Base-by-base conservation (phyloP, 1,140 invertebrate genomes). In the Meteorus sp. region DNA sequence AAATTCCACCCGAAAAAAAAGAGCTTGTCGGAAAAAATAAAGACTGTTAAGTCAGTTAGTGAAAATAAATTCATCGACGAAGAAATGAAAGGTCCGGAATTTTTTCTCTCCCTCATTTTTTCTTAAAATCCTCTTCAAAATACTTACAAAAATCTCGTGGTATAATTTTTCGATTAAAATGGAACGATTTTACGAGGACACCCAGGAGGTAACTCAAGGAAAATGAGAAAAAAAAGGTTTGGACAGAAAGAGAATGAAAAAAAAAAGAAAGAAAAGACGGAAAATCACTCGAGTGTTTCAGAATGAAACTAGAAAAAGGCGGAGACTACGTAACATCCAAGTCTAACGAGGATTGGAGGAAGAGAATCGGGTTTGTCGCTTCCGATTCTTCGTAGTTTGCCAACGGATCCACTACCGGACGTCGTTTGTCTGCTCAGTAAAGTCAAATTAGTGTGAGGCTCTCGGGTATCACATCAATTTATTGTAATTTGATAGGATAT, bases 251-350 rank as follows among this genome's bases (percentile, higher is more conserved):
- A 53, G 23, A 39, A n/a, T n/a, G 6, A 22, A 1, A 52, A 6
- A 15, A 29, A 33, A 35, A 52, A 19, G 20, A 53, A 31, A 39
- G 35, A 31, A 37, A 53, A 13, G 35, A 53, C 41, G 8, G 41
- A 57, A 57, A 53, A 44, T 47, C 29, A 39, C 37, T 53, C 59
- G 62, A 61, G 62, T 63, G 63, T 65, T 67, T 62, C 50, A 45
- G 37, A 64, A 58, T 54, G 52, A 35, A 66, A 69, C 54, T 33
- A 56, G 65, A 69, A 67, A 69, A 69, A 65, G 65, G 65, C 65
- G 65, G 67, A n/a, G 56, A 62, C 65, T 53, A 63, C 59, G 58
- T 64, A 59, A 63, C 47, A 59, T 65, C 61, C n/a, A 61, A 68
- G 61, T 60, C 58, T 63, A 64, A 67, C 64, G 64, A 67, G 35